Base-by-base conservation (phyloP, 2,888 invertebrate species). In the Auanema sp. region DNA sequence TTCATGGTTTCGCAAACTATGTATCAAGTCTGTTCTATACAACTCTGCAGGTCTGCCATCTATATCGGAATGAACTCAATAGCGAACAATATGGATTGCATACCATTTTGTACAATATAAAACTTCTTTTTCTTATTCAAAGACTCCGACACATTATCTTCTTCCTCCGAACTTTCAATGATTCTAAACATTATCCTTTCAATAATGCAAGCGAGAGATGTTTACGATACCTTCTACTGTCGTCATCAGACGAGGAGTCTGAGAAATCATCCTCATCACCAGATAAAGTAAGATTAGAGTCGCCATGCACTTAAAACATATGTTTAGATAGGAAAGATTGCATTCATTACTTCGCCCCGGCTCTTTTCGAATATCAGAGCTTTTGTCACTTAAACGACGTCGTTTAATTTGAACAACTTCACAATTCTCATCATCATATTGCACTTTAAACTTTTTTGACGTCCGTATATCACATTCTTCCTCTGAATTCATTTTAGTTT, bases 1-100 rank as follows among this genome's bases (percentile, higher is more conserved):
- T 12, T 53, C 60, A 23, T 57, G 53, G 40, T 44, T 44, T 41
- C 58, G 25, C 24, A 60, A 40, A 11, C 24, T 47, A 40, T 64
- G 59, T 11, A 75, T 59, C 21, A 74, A 60, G 51, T 75, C 75
- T 6, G 75, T 75, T 11, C 75, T 65, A 55, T 62, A 75, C 47
- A 69, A 44, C 60, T 75, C 72, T 10, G 66, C 58, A 23, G 71
- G 66, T 12, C 49, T 18, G 18, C 65, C 65, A 54, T 47, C 60
- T 18, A 25, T 18, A 33, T 33, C n/a, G 21, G 3, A 55, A 4
- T 55, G 11, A 14, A 23, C 16, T n/a, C n/a, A 40, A 40, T 55
- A 3, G 12, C 41, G 14, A 55, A 16, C n/a, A 25, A 40, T n/a
- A n/a, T 23, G n/a, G 16, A 23, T 47, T 47, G 16, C 16, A 47